Conservation (phyloP, 1,140 invertebrate genomes). For the Idris sp. region DNA sequence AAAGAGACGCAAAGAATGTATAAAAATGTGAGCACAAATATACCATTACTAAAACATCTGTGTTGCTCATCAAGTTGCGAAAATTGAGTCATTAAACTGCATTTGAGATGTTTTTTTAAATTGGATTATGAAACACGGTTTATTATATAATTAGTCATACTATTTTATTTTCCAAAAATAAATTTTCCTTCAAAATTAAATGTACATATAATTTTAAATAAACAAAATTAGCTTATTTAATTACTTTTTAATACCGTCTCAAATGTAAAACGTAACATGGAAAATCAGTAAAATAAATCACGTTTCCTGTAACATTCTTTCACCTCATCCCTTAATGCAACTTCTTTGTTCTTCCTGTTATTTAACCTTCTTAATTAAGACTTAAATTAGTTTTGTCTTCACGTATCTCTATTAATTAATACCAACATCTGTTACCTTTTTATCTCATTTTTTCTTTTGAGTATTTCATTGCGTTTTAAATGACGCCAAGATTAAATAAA, state of each 20-base stretch:
- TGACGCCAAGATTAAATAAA: conserved; percentile 17
- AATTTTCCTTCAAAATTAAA: too few species aligned
- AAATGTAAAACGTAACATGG: too few species aligned
- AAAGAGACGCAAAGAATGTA: conserved; percentile 15
- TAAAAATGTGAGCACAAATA: conserved; percentile 12
- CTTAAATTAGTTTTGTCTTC: conserved; percentile 28
- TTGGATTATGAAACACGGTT: background rate
- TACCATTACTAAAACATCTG: conserved; percentile 16
- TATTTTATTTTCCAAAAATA: too few species aligned
- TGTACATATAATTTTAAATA: too few species aligned
- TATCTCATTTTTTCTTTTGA: background rate
- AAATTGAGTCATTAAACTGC: background rate
- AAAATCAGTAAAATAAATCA: conserved; percentile 17
- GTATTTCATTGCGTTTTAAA: conserved; percentile 21
- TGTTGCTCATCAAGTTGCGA: background rate
- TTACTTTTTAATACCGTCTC: too few species aligned
- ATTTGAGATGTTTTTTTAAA: background rate
- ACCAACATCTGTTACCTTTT: conserved; percentile 12
- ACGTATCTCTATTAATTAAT: conserved; percentile 41
- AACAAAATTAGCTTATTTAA: too few species aligned
- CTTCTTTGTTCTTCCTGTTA: conserved; percentile 29
- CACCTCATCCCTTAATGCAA: conserved; percentile 3
- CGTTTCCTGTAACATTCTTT: background rate
- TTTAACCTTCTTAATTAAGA: conserved; percentile 32
- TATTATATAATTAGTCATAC: too few species aligned